phyloP scores from a whole-genome alignment of 2,888 invertebrate species.

The Sinodicranocentrus sp. region DNA sequence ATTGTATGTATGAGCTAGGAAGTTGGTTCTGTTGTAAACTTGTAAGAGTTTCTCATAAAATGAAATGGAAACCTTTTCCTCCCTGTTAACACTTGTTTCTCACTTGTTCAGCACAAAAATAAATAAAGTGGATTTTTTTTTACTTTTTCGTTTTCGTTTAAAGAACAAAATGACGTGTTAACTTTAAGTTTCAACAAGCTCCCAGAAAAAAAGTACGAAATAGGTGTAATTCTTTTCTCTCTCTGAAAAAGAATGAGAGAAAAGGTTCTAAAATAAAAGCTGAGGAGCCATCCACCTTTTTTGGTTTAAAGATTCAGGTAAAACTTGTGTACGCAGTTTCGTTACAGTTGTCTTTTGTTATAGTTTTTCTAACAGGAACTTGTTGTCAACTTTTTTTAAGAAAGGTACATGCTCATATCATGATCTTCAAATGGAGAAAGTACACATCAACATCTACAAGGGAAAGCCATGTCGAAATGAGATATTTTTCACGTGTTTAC shows the following conservation, averaged over 20 bases:
- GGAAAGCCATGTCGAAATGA: background rate
- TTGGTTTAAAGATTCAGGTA: no score
- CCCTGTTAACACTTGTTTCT: conserved; percentile 15
- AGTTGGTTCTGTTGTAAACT: no score
- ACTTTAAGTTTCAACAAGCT: background rate
- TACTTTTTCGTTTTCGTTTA: conserved; percentile 16
- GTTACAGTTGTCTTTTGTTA: background rate
- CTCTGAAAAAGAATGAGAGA: no score
- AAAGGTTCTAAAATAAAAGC: no score
- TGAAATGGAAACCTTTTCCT: background rate
- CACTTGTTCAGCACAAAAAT: conserved; percentile 21
- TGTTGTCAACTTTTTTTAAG: conserved; percentile 12
- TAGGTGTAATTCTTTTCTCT: no score
- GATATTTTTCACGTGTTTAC: background rate
- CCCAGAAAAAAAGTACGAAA: background rate
- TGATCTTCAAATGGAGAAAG: background rate
- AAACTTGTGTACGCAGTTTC: no score
- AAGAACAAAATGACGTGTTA: conserved; percentile 6
- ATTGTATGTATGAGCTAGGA: no score
- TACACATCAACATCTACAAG: background rate
- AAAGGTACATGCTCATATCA: background rate
- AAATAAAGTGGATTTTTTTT: conserved; percentile 5
- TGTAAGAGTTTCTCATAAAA: background rate
- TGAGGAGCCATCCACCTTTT: no score
- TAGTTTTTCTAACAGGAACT: background rate